phyloP scores from a whole-genome alignment of 2,888 invertebrate species.

The Chrysolina americana region DNA sequence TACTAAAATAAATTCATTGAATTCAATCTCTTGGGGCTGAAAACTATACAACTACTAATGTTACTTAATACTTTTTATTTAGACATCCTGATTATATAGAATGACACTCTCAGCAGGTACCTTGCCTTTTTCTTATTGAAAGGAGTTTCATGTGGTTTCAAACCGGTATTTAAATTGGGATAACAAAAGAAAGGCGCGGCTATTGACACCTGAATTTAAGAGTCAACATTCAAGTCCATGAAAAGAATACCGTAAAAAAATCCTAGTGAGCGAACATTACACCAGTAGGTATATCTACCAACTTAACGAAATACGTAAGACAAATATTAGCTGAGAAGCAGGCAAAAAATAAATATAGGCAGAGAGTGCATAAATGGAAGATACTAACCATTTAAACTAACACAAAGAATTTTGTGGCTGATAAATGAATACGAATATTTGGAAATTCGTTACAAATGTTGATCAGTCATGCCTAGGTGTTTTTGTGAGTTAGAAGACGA shows the following conservation, averaged over 20 bases:
- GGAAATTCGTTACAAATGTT: no score
- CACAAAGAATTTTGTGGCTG: neutral
- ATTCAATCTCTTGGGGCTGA: no score
- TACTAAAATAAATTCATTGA: neutral
- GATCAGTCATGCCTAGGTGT: no score
- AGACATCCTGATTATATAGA: neutral
- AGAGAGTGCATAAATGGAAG: neutral
- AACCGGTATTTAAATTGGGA: slow-evolving; percentile 1
- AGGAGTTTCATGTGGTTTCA: neutral
- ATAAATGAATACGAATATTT: neutral
- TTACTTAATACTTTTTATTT: neutral
- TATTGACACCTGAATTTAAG: slow-evolving; percentile 19
- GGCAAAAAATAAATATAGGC: neutral
- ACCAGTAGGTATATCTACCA: slow-evolving; percentile 4
- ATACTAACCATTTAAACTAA: neutral
- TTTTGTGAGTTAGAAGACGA: no score
- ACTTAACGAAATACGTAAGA: neutral
- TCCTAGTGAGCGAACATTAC: slow-evolving; percentile 1
- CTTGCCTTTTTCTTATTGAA: neutral
- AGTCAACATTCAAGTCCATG: slow-evolving; percentile 2
- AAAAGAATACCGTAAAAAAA: slow-evolving; percentile 11
- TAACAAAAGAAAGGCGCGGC: slow-evolving; percentile 6
- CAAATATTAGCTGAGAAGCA: slow-evolving; percentile 13
- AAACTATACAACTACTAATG: neutral
- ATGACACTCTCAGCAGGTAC: neutral